Evolutionary conservation across 2,797 vertebrate species (phyloP).

Genomic region (Allobates femoralis): DNA sequence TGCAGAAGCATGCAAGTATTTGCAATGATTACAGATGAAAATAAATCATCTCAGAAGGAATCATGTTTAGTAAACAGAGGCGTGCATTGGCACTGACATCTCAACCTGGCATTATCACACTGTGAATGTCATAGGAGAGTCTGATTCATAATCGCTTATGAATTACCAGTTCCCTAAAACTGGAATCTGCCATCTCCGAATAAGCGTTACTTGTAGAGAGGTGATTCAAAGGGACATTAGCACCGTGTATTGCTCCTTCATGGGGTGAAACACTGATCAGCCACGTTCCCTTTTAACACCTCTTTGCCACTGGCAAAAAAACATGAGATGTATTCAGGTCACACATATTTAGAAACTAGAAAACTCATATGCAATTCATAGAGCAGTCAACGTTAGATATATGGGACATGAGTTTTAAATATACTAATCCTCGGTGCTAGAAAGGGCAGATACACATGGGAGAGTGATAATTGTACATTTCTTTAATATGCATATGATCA

Average conservation of each 20-base stretch:
- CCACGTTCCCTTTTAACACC: slow-evolving; percentile 47
- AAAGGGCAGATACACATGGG: background rate
- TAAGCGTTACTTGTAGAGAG: slow-evolving; percentile 36
- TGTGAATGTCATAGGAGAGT: slow-evolving; percentile 36
- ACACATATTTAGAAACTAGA: slow-evolving; percentile 52
- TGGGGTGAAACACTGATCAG: slow-evolving; percentile 54
- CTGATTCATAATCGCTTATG: slow-evolving; percentile 53
- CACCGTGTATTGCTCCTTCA: slow-evolving; percentile 46
- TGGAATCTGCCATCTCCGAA: slow-evolving; percentile 53
- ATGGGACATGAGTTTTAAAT: slow-evolving; percentile 38
- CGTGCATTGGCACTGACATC: slow-evolving; percentile 44
- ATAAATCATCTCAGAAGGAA: slow-evolving; percentile 39
- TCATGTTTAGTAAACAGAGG: slow-evolving; percentile 48
- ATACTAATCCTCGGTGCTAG: slow-evolving; percentile 29
- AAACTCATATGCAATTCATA: slow-evolving; percentile 55
- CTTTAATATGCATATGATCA: slow-evolving; percentile 4
- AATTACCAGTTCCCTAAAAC: slow-evolving; percentile 55
- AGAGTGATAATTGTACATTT: slow-evolving; percentile 13
- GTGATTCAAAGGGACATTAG: slow-evolving; percentile 57
- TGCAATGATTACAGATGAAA: slow-evolving; percentile 38
- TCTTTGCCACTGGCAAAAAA: slow-evolving; percentile 54
- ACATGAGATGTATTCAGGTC: slow-evolving; percentile 56
- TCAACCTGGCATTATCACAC: slow-evolving; percentile 52
- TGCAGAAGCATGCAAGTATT: slow-evolving; percentile 37
- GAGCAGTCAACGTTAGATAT: slow-evolving; percentile 31